A percentile compares a stretch with the other conserved stretches of the same genome.
These are phyloP conservation scores for Parnassius glacialis DNA, from an alignment of 2,888 invertebrate genomes.

Conservation along the genomic window DNA sequence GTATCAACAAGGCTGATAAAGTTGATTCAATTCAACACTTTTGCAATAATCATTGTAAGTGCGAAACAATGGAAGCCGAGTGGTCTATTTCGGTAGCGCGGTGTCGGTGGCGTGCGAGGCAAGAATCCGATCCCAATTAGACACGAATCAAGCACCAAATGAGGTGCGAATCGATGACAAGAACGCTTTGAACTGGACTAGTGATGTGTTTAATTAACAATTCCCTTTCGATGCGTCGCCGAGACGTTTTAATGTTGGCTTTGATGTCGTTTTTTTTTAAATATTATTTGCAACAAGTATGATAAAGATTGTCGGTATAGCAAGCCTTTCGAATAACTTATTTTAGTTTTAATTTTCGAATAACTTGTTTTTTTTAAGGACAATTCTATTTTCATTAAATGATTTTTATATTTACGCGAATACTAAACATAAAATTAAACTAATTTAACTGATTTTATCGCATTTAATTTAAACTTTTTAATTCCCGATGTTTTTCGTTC, in stretches of 20 bases:
- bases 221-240: slow-evolving; percentile 30
- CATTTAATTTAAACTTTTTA: too few species aligned
- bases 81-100: slow-evolving; percentile 38
- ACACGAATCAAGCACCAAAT: slow-evolving; percentile 59
- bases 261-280: slow-evolving; percentile 10
- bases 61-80: slow-evolving; percentile 15
- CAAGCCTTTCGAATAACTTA: too few species aligned
- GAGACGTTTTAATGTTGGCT: slow-evolving; percentile 8
- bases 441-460: too few species aligned
- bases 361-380: too few species aligned
- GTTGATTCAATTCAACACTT: not conserved
- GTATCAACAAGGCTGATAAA: too few species aligned
- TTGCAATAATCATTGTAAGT: not conserved
- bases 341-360: too few species aligned
- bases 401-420: too few species aligned
- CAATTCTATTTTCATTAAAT: too few species aligned
- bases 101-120: slow-evolving; percentile 29
- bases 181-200: slow-evolving; percentile 38
- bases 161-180: slow-evolving; percentile 63
- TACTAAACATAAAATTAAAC: too few species aligned
- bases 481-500: too few species aligned
- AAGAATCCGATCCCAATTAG: slow-evolving; percentile 64
- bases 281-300: too few species aligned
- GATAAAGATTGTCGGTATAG: too few species aligned
- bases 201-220: slow-evolving; percentile 43